Conservation (phyloP, 2,113 vertebrate genomes). For the Pantherophis guttatus region DNA sequence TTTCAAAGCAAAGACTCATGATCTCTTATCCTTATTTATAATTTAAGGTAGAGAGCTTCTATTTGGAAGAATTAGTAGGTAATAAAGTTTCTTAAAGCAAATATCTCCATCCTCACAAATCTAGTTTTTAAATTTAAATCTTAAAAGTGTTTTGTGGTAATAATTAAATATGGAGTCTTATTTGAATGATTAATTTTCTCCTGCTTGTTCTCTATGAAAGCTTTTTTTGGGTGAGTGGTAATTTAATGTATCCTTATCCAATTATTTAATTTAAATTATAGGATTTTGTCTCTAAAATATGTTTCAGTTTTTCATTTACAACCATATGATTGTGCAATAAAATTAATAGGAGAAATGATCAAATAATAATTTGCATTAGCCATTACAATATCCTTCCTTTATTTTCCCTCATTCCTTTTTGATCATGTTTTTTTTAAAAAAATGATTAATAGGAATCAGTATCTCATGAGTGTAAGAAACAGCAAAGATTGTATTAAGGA, state of each 20-base stretch:
- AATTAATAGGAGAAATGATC: background rate
- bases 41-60: background rate
- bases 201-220: background rate
- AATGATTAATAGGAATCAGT: background rate
- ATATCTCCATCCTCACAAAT: background rate
- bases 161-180: background rate
- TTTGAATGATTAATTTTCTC: background rate
- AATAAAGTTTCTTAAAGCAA: background rate
- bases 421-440: background rate
- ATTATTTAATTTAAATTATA: background rate
- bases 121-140: background rate
- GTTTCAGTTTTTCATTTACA: background rate
- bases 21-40: background rate
- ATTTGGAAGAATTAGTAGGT: background rate
- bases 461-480: background rate
- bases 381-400: background rate
- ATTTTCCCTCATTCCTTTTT: background rate
- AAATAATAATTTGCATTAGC: background rate
- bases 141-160: background rate
- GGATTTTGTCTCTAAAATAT: background rate
- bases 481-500: background rate
- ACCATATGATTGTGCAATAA: background rate
- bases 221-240: background rate
- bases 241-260: background rate
- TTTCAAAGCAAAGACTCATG: background rate